A percentile compares a stretch with the other conserved stretches of the same genome.
These are phyloP conservation scores for Neelides sp. DNA, from an alignment of 1,140 invertebrate species.

Conservation along the genomic window DNA sequence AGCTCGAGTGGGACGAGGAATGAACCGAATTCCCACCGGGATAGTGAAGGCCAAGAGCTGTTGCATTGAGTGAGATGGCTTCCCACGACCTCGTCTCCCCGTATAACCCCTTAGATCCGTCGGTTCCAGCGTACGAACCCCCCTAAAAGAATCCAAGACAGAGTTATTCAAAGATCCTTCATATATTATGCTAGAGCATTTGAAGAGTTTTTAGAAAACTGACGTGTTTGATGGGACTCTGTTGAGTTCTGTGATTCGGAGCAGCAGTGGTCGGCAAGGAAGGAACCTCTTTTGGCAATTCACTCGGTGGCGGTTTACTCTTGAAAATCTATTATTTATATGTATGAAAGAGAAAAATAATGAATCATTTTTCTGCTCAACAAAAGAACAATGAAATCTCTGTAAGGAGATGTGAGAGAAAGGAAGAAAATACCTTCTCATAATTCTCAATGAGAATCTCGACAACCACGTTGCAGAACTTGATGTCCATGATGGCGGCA, in stretches of 20 bases:
- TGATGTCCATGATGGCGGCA: conserved; percentile 94
- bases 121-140: too few species aligned
- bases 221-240: conserved; percentile 28
- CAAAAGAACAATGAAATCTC: too few species aligned
- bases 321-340: conserved; percentile 38
- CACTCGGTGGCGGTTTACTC: conserved; percentile 35
- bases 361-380: conserved; percentile 1
- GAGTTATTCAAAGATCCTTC: too few species aligned
- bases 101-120: too few species aligned
- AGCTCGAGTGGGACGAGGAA: conserved; percentile 31
- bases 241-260: conserved; percentile 14
- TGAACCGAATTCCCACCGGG: conserved; percentile 30
- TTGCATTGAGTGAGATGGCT: too few species aligned
- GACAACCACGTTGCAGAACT: conserved; percentile 95
- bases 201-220: too few species aligned
- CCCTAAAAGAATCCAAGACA: too few species aligned
- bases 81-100: too few species aligned
- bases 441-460: conserved; percentile 91
- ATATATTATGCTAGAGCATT: too few species aligned
- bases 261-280: conserved; percentile 15
- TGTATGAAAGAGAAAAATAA: background rate
- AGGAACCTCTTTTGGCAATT: conserved; percentile 22
- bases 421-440: conserved; percentile 59
- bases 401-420: too few species aligned
- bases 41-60: too few species aligned